These are phyloP conservation scores for Apotomis turbidana DNA, from an alignment of 2,888 invertebrate genomes.

Conservation along the genomic window DNA sequence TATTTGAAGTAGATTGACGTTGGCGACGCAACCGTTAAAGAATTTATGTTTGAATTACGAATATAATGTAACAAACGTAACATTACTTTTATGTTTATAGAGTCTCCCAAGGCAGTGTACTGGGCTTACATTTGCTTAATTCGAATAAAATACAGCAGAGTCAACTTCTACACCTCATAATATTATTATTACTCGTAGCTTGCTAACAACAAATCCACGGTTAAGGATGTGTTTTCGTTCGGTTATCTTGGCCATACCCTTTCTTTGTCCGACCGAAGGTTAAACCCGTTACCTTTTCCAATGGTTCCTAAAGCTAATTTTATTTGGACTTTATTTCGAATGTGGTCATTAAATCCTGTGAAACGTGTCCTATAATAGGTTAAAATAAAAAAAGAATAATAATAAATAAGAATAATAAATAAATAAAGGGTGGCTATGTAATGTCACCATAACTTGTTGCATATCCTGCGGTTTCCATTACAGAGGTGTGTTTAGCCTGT, in stretches of 20 bases:
- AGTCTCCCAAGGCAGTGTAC: neutral
- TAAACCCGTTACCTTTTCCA: conserved; percentile 32
- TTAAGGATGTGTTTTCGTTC: neutral
- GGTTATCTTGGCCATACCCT: conserved; percentile 24
- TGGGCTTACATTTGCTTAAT: neutral
- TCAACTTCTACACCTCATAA: neutral
- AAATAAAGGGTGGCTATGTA: conserved; percentile 53
- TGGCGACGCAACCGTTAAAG: neutral
- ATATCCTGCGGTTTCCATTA: conserved; percentile 75
- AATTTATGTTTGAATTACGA: neutral
- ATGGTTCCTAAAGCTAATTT: conserved; percentile 40
- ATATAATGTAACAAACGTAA: neutral
- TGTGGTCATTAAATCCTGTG: conserved; percentile 37
- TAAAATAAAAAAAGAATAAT: no score
- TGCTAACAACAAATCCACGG: neutral
- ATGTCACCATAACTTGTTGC: conserved; percentile 58
- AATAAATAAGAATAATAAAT: no score
- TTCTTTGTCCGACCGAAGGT: conserved; percentile 20
- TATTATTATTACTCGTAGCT: neutral
- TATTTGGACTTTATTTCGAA: conserved; percentile 41
- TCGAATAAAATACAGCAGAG: neutral
- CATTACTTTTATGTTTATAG: no score
- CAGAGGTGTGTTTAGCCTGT: conserved; percentile 70
- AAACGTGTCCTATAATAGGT: conserved; percentile 43
- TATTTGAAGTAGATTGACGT: conserved; percentile 6